A percentile compares a stretch with the other conserved stretches of the same genome.
Evolutionary conservation across 2,113 vertebrate genomes (phyloP).

Genomic region (Mastomys natalensis): DNA sequence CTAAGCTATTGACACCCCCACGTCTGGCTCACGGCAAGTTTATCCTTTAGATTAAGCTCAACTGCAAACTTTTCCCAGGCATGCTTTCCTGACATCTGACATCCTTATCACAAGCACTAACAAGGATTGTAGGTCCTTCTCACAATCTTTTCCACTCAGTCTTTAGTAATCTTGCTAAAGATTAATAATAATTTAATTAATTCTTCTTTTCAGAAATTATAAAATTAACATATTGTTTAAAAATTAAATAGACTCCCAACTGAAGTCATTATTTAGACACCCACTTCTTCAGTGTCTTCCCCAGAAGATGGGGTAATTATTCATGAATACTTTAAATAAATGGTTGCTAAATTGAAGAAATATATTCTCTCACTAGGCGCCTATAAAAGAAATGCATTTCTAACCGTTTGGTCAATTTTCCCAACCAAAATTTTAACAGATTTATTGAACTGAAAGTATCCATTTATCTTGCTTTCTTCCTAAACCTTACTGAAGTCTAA

Average conservation of each 20-base stretch:
- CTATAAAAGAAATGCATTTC: slow-evolving; percentile 27
- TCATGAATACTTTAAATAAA: slow-evolving; percentile 20
- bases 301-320: neutral
- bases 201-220: neutral
- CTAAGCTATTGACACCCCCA: neutral
- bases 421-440: slow-evolving; percentile 41
- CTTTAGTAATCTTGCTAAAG: neutral
- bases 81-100: neutral
- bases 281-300: neutral
- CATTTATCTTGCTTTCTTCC: slow-evolving; percentile 16
- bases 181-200: no score
- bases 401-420: neutral
- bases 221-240: neutral
- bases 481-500: slow-evolving; percentile 1
- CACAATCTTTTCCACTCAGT: neutral
- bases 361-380: neutral
- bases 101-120: neutral
- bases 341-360: neutral
- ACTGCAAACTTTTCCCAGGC: neutral
- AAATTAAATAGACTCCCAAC: neutral
- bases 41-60: neutral
- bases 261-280: neutral
- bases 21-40: neutral
- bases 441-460: neutral
- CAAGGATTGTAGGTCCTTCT: neutral